phyloP scores from a whole-genome alignment of 2,888 invertebrate genomes.

The Drosophila macrospina region DNA sequence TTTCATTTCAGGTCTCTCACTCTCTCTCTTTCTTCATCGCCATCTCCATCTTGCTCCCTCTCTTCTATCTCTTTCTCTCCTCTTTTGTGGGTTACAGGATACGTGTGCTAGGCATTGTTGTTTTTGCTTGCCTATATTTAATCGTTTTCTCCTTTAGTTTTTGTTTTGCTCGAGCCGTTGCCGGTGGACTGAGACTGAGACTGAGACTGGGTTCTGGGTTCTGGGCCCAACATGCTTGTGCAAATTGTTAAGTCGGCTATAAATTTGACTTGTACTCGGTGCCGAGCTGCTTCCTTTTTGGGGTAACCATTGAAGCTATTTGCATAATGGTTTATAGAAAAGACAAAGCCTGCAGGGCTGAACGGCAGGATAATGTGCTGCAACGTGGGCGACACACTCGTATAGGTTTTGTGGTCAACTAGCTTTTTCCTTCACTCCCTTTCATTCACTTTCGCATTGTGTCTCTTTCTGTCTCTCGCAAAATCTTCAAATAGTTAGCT shows the following conservation, averaged over 20 bases:
- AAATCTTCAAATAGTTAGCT: constrained; percentile 42
- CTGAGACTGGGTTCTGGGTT: too few species aligned
- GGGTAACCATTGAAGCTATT: constrained; percentile 69
- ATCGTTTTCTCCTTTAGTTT: constrained; percentile 72
- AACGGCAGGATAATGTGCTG: constrained; percentile 15
- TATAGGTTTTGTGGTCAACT: constrained; percentile 34
- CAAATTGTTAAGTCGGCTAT: constrained; percentile 84
- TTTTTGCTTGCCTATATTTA: constrained; percentile 66
- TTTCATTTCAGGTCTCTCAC: constrained; percentile 59
- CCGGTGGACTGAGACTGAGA: constrained; percentile 9
- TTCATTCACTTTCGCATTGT: too few species aligned
- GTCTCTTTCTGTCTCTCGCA: constrained; percentile 2
- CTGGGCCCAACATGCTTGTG: constrained; percentile 38
- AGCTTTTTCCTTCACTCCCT: background rate
- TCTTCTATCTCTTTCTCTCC: too few species aligned
- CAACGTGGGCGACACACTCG: constrained; percentile 35
- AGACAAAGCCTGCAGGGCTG: constrained; percentile 61
- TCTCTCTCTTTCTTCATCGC: too few species aligned
- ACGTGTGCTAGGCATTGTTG: constrained; percentile 39
- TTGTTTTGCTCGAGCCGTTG: constrained; percentile 31
- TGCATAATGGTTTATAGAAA: constrained; percentile 80
- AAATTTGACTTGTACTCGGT: constrained; percentile 80
- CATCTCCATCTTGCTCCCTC: too few species aligned
- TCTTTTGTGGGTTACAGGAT: constrained; percentile 26
- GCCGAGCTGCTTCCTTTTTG: constrained; percentile 47